A percentile compares a stretch with the other conserved stretches of the same genome.
These are phyloP conservation scores for Metallyticus violacea DNA, from an alignment of 2,888 invertebrate genomes.

Conservation along the genomic window DNA sequence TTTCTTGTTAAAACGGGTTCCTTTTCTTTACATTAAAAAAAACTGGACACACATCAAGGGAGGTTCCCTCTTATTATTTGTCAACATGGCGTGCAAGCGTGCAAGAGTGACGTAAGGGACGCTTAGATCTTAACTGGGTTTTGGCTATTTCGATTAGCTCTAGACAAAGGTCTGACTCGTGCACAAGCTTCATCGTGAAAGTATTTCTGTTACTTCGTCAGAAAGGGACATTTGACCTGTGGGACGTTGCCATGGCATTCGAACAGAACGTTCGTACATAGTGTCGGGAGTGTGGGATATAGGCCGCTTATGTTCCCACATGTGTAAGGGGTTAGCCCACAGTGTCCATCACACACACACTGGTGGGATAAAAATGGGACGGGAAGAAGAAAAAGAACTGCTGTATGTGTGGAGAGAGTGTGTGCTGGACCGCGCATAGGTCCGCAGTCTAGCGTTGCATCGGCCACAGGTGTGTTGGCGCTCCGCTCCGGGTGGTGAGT, in stretches of 20 bases:
- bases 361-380: not conserved
- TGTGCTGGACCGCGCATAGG: not conserved
- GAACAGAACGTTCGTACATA: too few species aligned
- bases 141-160: too few species aligned
- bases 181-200: too few species aligned
- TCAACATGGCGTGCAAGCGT: not conserved
- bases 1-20: conserved; percentile 26
- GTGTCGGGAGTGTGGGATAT: too few species aligned
- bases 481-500: too few species aligned
- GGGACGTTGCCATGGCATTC: too few species aligned
- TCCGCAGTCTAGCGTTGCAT: not conserved
- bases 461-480: not conserved
- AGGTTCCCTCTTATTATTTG: not conserved
- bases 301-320: not conserved
- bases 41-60: conserved; percentile 13
- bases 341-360: not conserved
- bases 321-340: too few species aligned
- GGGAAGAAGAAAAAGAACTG: not conserved
- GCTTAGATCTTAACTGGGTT: too few species aligned
- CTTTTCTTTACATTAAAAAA: conserved; percentile 21
- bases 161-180: too few species aligned
- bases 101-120: not conserved
- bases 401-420: too few species aligned
- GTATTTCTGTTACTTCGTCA: too few species aligned
- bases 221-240: too few species aligned